phyloP scores from a whole-genome alignment of 2,113 vertebrate genomes.

The Pedionomus torquatus region DNA sequence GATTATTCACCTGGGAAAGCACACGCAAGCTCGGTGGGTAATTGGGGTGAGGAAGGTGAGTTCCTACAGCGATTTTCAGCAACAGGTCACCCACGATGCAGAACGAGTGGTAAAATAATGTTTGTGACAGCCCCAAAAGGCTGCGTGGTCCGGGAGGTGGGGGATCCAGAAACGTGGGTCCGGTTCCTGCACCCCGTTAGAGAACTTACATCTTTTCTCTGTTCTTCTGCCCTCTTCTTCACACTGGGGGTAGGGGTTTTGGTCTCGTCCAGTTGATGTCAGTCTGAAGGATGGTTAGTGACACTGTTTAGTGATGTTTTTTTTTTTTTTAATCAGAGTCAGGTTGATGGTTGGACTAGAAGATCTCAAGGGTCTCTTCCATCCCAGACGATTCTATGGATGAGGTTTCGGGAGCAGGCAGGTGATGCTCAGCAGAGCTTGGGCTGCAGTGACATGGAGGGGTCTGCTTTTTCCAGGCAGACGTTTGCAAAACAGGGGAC shows the following conservation, averaged over 20 bases:
- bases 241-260: fast-evolving
- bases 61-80: fast-evolving
- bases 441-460: fast-evolving
- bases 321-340: too few relatives aligned
- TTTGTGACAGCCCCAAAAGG: fast-evolving
- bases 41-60: fast-evolving
- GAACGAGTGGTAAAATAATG: fast-evolving
- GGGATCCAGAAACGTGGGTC: fast-evolving
- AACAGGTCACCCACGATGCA: fast-evolving
- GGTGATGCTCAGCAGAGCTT: fast-evolving
- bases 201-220: fast-evolving
- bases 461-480: not conserved
- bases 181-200: fast-evolving
- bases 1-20: fast-evolving
- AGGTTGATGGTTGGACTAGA: too few relatives aligned
- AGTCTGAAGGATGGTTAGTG: fast-evolving
- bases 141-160: fast-evolving
- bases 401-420: fast-evolving
- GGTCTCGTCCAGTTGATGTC: fast-evolving
- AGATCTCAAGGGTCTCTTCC: too few relatives aligned
- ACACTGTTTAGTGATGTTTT: too few relatives aligned
- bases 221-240: fast-evolving
- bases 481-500: fast-evolving
- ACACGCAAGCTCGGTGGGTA: fast-evolving
- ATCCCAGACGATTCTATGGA: too few relatives aligned